These are phyloP conservation scores for Phalera bucephala DNA, from an alignment of 2,888 invertebrate species.

Conservation along the genomic window DNA sequence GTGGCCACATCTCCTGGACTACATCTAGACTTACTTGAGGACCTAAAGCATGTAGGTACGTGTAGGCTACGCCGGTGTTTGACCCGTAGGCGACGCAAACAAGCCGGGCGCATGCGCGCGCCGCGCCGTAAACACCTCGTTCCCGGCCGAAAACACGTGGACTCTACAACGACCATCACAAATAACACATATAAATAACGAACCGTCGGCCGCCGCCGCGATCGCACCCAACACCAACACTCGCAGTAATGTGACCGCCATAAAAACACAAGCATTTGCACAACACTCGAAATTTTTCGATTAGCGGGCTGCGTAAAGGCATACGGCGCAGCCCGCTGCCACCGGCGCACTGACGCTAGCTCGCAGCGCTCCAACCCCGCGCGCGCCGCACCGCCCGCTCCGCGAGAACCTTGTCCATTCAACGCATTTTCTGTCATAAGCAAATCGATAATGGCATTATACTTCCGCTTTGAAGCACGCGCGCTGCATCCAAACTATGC, in stretches of 20 bases:
- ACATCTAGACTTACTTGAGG: constrained; percentile 67
- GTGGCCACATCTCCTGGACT: constrained; percentile 48
- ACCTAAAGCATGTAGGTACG: constrained; percentile 55
- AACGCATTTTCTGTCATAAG: constrained; percentile 81
- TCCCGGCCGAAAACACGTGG: constrained; percentile 66
- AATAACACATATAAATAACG: constrained; percentile 47
- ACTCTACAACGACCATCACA: constrained; percentile 43
- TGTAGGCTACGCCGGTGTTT: constrained; percentile 73
- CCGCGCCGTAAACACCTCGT: constrained; percentile 71
- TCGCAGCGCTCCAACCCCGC: constrained; percentile 22
- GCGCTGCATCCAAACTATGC: constrained; percentile 71
- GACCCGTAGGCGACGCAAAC: constrained; percentile 70
- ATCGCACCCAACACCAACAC: constrained; percentile 83
- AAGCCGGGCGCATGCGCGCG: constrained; percentile 72
- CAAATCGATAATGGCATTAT: constrained; percentile 81
- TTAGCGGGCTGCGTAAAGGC: constrained; percentile 76
- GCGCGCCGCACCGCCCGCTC: constrained; percentile 33
- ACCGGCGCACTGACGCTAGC: constrained; percentile 62
- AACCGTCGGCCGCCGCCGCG: constrained; percentile 77
- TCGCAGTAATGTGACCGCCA: constrained; percentile 91
- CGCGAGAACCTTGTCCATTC: constrained; percentile 66
- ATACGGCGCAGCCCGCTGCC: constrained; percentile 69
- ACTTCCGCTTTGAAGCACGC: constrained; percentile 78
- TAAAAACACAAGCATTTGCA: constrained; percentile 89
- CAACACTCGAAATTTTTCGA: constrained; percentile 69